Evolutionary conservation across 2,797 vertebrate species (phyloP), one percentile per base, ranked within the genome.

Genomic region (Lerista edwardsae): DNA sequence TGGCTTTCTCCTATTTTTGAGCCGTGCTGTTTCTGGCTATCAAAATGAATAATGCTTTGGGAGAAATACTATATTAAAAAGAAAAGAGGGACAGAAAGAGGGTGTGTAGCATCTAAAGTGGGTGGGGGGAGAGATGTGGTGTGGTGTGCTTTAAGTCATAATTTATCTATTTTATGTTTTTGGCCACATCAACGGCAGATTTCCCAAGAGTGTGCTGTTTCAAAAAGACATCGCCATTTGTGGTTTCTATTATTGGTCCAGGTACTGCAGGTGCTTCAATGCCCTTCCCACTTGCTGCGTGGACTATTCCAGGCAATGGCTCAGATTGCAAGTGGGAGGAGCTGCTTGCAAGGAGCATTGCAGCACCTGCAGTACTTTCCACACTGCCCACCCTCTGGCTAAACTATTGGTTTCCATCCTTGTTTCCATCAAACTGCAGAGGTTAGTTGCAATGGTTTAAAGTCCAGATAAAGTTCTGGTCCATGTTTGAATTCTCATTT

Each of bases 11-110:
- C 80, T 91, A 61, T n/a, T 94, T 94, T 93, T 79, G 86, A 27
- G 31, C 88, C 91, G 83, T 55, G 39, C 0, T 85, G 23, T 88
- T 94, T 89, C 88, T 85, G 77, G 83, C 74, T 83, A 86, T 95
- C 94, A 93, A 96, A 93, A 92, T 94, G 89, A 94, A 44, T 84
- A 89, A 92, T 91, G 83, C 1, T 87, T 93, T 68, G 87, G 68
- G 29, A 77, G 88, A 89, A 90, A 86, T 73, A 64, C 89, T 92
- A 93, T 89, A 91, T 94, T 92, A 87, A 93, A 94, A 91, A 88
- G n/a, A 74, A 73, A 44, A 76, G 55, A 79, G 55, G 65, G 79
- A 39, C 1, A 1, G 2, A 12, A 0, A 82, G 68, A 90, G 86
- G 44, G 4, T 85, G 83, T 90, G 86, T 90, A 62, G 39, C 88